Conservation (phyloP, 2,113 vertebrate genomes). For the Aspidoscelis tigris region DNA sequence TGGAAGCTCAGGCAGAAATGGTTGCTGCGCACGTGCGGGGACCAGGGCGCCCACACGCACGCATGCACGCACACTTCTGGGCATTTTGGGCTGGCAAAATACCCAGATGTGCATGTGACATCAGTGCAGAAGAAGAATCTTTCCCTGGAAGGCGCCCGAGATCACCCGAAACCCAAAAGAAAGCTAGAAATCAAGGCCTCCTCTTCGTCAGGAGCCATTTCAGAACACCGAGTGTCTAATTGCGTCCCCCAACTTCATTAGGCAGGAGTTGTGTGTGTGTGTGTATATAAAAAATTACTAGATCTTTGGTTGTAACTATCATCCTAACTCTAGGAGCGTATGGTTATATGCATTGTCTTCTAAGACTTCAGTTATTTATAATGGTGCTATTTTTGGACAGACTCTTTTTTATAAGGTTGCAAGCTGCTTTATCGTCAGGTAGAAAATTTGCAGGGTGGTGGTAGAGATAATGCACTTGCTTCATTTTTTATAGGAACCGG, state of each 20-base stretch:
- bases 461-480: neutral
- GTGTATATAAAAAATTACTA: neutral
- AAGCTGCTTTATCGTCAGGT: slow-evolving; percentile 13
- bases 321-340: neutral
- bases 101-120: too few species aligned
- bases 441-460: neutral
- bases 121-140: too few species aligned
- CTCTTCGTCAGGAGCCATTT: too few species aligned
- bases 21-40: too few species aligned
- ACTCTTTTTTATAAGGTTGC: neutral
- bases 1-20: too few species aligned
- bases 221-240: neutral
- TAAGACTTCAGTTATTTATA: slow-evolving; percentile 24
- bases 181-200: neutral
- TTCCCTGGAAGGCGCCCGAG: too few species aligned
- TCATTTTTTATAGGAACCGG: neutral
- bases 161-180: neutral
- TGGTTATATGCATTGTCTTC: neutral
- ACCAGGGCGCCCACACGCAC: too few species aligned
- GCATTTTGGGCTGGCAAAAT: too few species aligned
- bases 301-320: neutral
- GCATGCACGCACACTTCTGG: too few species aligned
- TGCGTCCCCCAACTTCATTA: too few species aligned
- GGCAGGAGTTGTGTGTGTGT: neutral
- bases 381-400: slow-evolving; percentile 18